phyloP scores from a whole-genome alignment of 2,113 vertebrate species.

The Muntiacus muntjak region DNA sequence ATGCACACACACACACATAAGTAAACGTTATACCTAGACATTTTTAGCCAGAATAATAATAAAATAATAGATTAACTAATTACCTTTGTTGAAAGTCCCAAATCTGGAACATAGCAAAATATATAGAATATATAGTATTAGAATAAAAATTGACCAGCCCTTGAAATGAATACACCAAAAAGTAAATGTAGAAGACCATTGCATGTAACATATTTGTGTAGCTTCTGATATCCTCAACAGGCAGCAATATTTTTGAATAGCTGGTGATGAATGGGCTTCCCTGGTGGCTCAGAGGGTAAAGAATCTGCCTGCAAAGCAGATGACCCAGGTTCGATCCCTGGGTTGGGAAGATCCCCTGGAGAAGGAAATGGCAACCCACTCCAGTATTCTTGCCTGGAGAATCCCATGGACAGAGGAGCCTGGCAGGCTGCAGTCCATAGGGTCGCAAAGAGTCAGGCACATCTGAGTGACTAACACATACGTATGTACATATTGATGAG shows the following conservation, averaged over 20 bases:
- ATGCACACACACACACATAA: rapidly evolving
- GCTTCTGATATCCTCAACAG: neutral
- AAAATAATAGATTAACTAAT: neutral
- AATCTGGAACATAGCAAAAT: neutral
- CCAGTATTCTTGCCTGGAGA: neutral
- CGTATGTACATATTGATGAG: neutral
- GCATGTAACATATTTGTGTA: neutral
- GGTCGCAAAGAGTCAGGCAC: neutral
- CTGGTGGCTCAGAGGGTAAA: neutral
- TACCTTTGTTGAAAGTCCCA: neutral
- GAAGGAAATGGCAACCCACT: neutral
- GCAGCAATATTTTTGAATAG: neutral
- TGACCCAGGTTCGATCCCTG: neutral
- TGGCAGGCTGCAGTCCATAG: neutral
- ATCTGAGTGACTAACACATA: neutral
- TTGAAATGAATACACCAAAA: neutral
- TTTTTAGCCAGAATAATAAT: neutral
- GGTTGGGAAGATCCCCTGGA: neutral
- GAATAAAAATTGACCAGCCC: neutral
- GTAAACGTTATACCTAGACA: neutral
- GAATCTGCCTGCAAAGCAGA: neutral
- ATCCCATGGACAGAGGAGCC: neutral
- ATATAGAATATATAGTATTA: neutral
- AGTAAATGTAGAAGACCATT: neutral
- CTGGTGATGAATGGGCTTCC: neutral